Conservation (phyloP, 2,888 invertebrate genomes). For the Drosophila recens region DNA sequence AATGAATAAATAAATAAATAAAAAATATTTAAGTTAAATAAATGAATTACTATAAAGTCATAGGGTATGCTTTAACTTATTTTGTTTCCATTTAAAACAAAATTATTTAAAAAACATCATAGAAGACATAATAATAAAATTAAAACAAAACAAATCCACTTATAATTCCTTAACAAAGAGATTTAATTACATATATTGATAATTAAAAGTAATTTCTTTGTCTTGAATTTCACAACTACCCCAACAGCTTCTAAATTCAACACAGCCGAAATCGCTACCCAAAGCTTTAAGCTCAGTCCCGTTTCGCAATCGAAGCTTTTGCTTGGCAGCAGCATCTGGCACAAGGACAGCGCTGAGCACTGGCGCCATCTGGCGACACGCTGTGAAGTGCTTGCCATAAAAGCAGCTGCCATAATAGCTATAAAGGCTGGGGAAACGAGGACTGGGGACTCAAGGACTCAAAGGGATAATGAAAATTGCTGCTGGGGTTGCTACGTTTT, state of each 20-base stretch:
- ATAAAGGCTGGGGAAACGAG: not conserved
- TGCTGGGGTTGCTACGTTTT: slow-evolving; percentile 17
- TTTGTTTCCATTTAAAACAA: not conserved
- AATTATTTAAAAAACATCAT: not conserved
- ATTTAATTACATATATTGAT: not conserved
- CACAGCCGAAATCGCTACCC: not conserved
- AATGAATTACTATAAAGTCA: no score
- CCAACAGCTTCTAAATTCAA: slow-evolving; percentile 8
- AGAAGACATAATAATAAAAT: not conserved
- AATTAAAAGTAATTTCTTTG: not conserved
- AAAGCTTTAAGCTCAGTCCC: slow-evolving; percentile 30
- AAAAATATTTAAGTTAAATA: no score
- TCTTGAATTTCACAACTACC: not conserved
- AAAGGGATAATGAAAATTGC: not conserved
- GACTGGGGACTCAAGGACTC: slow-evolving; percentile 7
- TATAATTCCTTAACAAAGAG: not conserved
- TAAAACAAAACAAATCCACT: not conserved
- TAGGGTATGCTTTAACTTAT: no score
- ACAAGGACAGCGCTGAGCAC: not conserved
- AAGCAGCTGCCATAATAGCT: slow-evolving; percentile 38
- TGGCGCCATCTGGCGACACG: slow-evolving; percentile 56
- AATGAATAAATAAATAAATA: no score
- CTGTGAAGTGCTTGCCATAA: slow-evolving; percentile 41
- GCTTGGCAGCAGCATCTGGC: slow-evolving; percentile 1
- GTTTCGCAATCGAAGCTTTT: slow-evolving; percentile 16